These are phyloP conservation scores for Magallana angulata DNA, from an alignment of 1,140 invertebrate genomes.

Conservation along the genomic window DNA sequence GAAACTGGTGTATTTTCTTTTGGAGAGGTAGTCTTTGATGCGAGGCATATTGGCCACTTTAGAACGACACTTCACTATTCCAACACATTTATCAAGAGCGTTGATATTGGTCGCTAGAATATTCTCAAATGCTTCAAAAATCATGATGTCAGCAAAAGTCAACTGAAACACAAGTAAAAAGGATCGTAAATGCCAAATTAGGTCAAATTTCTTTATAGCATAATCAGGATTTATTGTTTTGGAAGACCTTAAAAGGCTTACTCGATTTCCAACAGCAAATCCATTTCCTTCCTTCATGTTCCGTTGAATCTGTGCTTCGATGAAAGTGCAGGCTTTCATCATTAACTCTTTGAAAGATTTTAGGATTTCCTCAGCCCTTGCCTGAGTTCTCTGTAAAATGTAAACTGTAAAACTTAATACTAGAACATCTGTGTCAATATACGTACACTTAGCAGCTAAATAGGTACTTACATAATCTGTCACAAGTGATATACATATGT, in stretches of 20 bases:
- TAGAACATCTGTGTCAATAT: too few species aligned
- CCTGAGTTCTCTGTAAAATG: not conserved
- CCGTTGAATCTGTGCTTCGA: constrained; percentile 37
- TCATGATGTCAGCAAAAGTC: constrained; percentile 31
- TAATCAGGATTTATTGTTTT: not conserved
- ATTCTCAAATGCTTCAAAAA: constrained; percentile 39
- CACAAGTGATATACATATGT: too few species aligned
- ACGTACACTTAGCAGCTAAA: too few species aligned
- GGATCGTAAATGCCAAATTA: not conserved
- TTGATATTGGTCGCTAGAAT: not conserved
- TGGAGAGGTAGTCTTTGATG: constrained; percentile 1
- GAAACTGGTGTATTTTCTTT: not conserved
- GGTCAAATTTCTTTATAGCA: not conserved
- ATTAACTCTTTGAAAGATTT: constrained; percentile 17
- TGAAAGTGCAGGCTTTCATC: not conserved
- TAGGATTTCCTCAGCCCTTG: not conserved
- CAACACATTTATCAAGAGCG: constrained; percentile 1
- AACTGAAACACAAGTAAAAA: constrained; percentile 10
- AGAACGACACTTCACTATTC: not conserved
- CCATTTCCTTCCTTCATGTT: constrained; percentile 39
- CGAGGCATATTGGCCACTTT: constrained; percentile 31
- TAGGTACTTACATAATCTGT: too few species aligned
- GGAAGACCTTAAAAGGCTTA: not conserved
- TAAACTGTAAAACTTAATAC: not conserved
- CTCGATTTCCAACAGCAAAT: constrained; percentile 23